Conservation (phyloP, 1,140 invertebrate species). For the Mizuhopecten yessoensis region DNA sequence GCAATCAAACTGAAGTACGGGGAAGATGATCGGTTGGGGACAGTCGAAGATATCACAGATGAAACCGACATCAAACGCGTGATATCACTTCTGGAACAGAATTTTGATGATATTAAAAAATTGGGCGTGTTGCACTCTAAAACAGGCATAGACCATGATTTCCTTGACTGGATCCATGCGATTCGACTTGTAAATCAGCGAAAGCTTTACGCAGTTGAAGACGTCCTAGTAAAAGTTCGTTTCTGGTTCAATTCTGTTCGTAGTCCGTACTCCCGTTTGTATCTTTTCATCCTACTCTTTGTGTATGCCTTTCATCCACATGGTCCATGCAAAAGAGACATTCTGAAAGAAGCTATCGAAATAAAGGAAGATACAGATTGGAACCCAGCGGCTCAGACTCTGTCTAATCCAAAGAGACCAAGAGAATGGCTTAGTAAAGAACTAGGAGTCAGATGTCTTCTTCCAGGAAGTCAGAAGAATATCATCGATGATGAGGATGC, state of each 20-base stretch:
- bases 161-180: slow-evolving; percentile 65
- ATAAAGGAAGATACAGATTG: slow-evolving; percentile 28
- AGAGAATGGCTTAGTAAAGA: slow-evolving; percentile 63
- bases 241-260: slow-evolving; percentile 57
- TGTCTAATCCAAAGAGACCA: slow-evolving; percentile 50
- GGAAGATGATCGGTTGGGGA: not conserved
- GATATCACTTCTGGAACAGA: slow-evolving; percentile 48
- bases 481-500: not conserved
- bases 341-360: slow-evolving; percentile 53
- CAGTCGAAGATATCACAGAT: slow-evolving; percentile 47
- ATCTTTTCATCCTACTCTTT: slow-evolving; percentile 59
- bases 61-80: slow-evolving; percentile 45
- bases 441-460: slow-evolving; percentile 55
- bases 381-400: slow-evolving; percentile 31
- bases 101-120: slow-evolving; percentile 54
- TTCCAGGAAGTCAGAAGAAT: not conserved
- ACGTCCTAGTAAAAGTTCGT: slow-evolving; percentile 53
- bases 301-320: not conserved
- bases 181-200: slow-evolving; percentile 53
- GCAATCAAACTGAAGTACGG: slow-evolving; percentile 59
- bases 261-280: slow-evolving; percentile 57
- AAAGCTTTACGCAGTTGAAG: slow-evolving; percentile 53
- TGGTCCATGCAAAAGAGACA: slow-evolving; percentile 51
- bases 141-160: slow-evolving; percentile 56
- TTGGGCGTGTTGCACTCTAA: slow-evolving; percentile 20